Base-by-base conservation (phyloP, 1,140 invertebrate species). In the Drosophila bipectinata region DNA sequence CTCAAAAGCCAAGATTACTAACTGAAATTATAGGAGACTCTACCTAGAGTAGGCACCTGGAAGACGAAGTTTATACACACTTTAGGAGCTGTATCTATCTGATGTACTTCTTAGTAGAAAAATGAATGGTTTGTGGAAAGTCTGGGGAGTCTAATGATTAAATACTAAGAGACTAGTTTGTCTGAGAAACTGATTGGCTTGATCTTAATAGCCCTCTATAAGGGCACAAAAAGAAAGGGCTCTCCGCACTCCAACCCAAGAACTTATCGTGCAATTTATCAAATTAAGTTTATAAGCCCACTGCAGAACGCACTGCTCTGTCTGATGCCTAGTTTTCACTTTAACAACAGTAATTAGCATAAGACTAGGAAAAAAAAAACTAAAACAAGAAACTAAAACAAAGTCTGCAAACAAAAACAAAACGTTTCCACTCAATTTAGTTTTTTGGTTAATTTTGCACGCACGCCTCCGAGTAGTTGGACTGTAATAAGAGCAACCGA, bases 351-450 rank as follows among this genome's bases (percentile, higher is more conserved):
- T 64, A 82, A 82, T 77, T 81, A 80, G 72, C 66, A 77, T 81
- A 60, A 68, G 24, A 37, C n/a, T 28, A 7, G 18, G 24, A 12
- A 34, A 8, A 54, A 47, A 48, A 28, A 54, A 47, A 48, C 26
- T 28, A n/a, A 49, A 60, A 7, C 15, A 8, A 21, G 10, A 5
- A 10, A 57, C n/a, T 41, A 30, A 63, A 47, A 30, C 21, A 14
- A 10, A 15, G 52, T 41, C 18, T 10, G 10, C 32, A 45, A 37
- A 60, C 39, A 45, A n/a, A 30, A 61, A 41, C 30, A 32, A 80
- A 76, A 77, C 51, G 74, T 83, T 83, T 83, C 79, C 80, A 76
- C 64, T 79, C 80, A 79, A 79, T 83, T 83, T 83, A 83, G 55
- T 63, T 83, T 82, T 67, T 79, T 83, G 75, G 41, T 80, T 80